Evolutionary conservation across 2,888 invertebrate genomes (phyloP).

Genomic region (Hydriomena furcata): DNA sequence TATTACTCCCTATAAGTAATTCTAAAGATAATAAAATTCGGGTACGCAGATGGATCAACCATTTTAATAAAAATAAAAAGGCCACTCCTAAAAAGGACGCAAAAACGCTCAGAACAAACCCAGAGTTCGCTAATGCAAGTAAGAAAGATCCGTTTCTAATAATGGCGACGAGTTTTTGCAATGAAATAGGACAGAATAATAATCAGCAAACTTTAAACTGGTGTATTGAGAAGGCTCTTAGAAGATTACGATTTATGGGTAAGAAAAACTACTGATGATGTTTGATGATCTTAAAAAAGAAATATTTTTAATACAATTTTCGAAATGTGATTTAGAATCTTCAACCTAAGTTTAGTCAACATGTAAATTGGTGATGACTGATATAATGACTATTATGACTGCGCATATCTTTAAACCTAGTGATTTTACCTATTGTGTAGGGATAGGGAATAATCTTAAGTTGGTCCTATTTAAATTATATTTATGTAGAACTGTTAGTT

Average conservation of each 20-base stretch:
- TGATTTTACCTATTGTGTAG: no score
- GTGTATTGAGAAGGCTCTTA: slow-evolving; percentile 70
- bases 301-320: no score
- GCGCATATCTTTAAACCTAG: no score
- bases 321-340: no score
- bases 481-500: no score
- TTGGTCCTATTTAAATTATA: no score
- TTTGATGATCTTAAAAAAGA: no score
- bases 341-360: no score
- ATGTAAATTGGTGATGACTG: no score
- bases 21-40: slow-evolving; percentile 43
- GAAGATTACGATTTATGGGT: slow-evolving; percentile 64
- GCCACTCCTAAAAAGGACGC: neutral
- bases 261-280: no score
- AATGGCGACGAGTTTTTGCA: slow-evolving; percentile 71
- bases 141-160: slow-evolving; percentile 52
- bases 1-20: slow-evolving; percentile 52
- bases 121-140: neutral
- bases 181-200: slow-evolving; percentile 60
- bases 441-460: no score
- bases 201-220: slow-evolving; percentile 56
- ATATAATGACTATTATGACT: no score
- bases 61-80: slow-evolving; percentile 47
- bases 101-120: neutral
- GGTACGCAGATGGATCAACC: slow-evolving; percentile 64